Evolutionary conservation across 2,797 vertebrate species (phyloP).

Genomic region (Hydrophis major): DNA sequence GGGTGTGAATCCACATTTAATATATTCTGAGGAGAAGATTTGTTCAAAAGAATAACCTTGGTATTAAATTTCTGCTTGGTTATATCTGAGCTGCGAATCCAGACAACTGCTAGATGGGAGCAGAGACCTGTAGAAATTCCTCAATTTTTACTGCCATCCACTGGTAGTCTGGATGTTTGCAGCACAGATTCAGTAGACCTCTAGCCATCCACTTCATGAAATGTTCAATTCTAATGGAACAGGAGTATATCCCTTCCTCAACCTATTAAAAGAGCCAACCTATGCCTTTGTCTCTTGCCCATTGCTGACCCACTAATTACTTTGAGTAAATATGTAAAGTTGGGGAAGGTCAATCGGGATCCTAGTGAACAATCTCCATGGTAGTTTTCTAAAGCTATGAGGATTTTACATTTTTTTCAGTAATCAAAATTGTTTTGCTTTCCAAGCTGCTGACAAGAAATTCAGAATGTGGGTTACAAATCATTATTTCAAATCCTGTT

Average conservation of each 20-base stretch:
- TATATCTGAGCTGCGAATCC: neutral
- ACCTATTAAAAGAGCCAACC: neutral
- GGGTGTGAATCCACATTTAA: neutral
- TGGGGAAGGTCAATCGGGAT: neutral
- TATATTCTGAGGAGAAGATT: neutral
- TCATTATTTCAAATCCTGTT: neutral
- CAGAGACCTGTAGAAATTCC: neutral
- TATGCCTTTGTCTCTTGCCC: neutral
- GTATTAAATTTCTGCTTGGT: neutral
- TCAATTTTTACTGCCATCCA: neutral
- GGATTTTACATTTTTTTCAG: neutral
- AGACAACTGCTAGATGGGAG: neutral
- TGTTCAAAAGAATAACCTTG: neutral
- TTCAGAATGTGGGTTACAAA: neutral
- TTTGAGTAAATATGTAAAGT: slow-evolving; percentile 11
- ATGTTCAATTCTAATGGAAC: neutral
- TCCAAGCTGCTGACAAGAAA: neutral
- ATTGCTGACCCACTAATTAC: neutral
- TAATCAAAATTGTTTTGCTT: neutral
- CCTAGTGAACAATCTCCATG: neutral
- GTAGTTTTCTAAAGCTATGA: neutral
- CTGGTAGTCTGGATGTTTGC: neutral
- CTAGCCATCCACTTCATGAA: neutral
- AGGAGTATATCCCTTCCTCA: neutral
- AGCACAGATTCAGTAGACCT: neutral